These are phyloP conservation scores for Clitarchus hookeri DNA, from an alignment of 2,888 invertebrate genomes.

Conservation along the genomic window DNA sequence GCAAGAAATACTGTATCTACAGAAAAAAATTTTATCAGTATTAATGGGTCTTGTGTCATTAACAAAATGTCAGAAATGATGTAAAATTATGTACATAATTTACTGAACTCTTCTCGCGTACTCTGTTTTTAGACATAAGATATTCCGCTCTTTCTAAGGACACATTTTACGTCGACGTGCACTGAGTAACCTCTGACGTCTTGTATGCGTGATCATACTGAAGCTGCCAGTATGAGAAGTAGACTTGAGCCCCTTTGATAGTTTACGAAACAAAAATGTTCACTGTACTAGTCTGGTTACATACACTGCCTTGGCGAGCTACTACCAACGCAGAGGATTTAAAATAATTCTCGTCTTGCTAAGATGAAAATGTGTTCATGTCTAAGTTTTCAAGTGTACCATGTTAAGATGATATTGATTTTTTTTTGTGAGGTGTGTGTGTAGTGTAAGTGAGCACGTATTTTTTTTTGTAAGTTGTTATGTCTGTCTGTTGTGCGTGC, in stretches of 20 bases:
- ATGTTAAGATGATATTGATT: constrained; percentile 7
- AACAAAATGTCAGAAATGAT: not conserved
- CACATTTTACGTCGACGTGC: not conserved
- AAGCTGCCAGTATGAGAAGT: not conserved
- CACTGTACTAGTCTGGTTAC: not conserved
- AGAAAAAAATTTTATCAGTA: not conserved
- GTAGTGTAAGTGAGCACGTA: not conserved
- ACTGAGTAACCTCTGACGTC: not conserved
- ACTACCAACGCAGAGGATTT: not conserved
- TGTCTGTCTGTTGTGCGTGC: not conserved
- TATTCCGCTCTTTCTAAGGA: not conserved
- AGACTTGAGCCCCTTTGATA: not conserved
- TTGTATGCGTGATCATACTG: not conserved
- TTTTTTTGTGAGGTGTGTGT: not conserved
- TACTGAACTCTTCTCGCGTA: not conserved
- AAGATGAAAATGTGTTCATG: not conserved
- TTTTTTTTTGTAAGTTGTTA: not conserved
- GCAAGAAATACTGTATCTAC: not conserved
- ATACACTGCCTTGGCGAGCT: constrained; percentile 1
- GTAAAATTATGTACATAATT: no score
- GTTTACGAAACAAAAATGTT: not conserved
- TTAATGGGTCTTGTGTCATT: not conserved
- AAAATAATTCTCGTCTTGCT: not conserved
- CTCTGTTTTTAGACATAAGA: not conserved
- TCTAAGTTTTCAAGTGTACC: not conserved